These are phyloP conservation scores for Squalus acanthias DNA, from an alignment of 2,797 vertebrate genomes.

Conservation along the genomic window DNA sequence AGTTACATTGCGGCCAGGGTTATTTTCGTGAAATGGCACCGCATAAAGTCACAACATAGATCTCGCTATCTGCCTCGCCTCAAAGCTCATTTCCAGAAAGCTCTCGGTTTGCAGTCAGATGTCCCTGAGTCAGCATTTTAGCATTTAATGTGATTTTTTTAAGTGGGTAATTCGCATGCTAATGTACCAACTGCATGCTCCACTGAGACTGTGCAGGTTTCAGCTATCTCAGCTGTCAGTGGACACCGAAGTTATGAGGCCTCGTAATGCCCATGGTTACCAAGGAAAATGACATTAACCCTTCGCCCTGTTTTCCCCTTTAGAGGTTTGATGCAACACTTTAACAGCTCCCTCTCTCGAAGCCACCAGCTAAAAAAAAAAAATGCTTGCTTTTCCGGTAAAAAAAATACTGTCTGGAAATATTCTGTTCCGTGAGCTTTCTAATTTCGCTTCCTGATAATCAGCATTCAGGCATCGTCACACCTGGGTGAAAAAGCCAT, in stretches of 20 bases:
- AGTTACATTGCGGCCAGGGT: background rate
- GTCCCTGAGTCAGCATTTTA: constrained; percentile 10
- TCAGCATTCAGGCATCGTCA: background rate
- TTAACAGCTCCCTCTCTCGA: background rate
- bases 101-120: background rate
- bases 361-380: background rate
- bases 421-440: background rate
- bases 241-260: background rate
- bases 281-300: background rate
- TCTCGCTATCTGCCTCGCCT: background rate
- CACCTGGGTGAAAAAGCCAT: background rate
- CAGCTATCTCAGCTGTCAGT: background rate
- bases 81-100: background rate
- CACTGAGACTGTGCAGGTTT: background rate
- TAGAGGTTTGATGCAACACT: background rate
- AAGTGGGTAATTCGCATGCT: constrained; percentile 15
- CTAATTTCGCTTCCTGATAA: background rate
- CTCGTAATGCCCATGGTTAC: background rate
- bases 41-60: background rate
- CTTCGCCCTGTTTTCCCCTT: background rate
- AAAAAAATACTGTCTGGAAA: background rate
- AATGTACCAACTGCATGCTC: background rate
- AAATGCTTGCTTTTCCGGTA: background rate
- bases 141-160: constrained; percentile 8
- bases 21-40: background rate